These are phyloP conservation scores for Prunella fulvescens DNA, from an alignment of 2,113 vertebrate species.

Conservation along the genomic window DNA sequence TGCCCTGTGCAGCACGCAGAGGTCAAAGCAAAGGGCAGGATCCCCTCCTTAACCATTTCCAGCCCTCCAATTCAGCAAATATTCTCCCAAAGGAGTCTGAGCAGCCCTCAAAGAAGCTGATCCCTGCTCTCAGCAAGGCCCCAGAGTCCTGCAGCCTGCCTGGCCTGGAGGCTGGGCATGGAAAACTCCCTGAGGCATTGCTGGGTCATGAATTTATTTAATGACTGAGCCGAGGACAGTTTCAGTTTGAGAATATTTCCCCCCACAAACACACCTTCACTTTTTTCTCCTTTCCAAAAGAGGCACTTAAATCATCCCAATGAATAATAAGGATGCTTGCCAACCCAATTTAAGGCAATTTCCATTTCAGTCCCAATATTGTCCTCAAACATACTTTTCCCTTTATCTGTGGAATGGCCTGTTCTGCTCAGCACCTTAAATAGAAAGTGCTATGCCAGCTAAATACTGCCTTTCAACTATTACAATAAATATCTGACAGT, in stretches of 20 bases:
- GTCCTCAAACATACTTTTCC: constrained; percentile 60
- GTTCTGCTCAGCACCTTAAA: constrained; percentile 48
- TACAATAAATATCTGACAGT: constrained; percentile 63
- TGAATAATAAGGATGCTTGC: constrained; percentile 21
- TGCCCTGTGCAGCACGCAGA: not conserved
- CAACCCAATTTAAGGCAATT: constrained; percentile 44
- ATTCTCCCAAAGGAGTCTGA: not conserved
- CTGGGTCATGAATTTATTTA: not conserved
- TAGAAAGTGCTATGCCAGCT: constrained; percentile 51
- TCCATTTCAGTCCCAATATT: constrained; percentile 49
- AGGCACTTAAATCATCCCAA: constrained; percentile 31
- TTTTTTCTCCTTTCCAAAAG: not conserved
- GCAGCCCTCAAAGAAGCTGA: not conserved
- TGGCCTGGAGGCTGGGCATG: not conserved
- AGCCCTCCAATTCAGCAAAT: not conserved
- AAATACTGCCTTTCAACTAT: constrained; percentile 65
- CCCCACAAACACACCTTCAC: not conserved
- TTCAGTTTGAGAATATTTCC: not conserved
- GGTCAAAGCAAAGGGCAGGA: not conserved
- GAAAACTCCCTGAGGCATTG: not conserved
- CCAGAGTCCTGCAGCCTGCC: not conserved
- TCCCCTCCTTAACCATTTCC: not conserved
- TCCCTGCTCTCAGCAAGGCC: not conserved
- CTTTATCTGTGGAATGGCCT: constrained; percentile 51
- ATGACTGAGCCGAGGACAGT: not conserved